These are phyloP conservation scores for Aldrovandia affinis DNA, from an alignment of 2,797 vertebrate genomes.

Conservation along the genomic window DNA sequence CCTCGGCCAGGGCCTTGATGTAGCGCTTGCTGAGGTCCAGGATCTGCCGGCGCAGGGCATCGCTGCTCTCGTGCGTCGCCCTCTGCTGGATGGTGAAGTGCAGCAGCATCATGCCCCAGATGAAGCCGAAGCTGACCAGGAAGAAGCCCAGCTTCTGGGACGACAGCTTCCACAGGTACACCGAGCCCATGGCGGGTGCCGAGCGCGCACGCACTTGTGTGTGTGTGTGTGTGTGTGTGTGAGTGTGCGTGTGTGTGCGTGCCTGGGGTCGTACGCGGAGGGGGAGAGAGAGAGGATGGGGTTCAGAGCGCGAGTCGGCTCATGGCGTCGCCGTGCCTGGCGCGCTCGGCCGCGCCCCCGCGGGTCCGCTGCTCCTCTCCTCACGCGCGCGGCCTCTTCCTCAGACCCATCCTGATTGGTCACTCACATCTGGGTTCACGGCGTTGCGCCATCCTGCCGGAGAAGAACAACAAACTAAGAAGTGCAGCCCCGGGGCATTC, in stretches of 20 bases:
- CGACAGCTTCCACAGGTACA: slow-evolving; percentile 94
- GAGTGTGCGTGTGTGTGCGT: slow-evolving; percentile 27
- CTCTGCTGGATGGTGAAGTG: slow-evolving; percentile 99
- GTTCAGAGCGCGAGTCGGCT: slow-evolving; percentile 64
- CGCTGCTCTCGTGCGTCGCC: slow-evolving; percentile 92
- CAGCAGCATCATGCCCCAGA: slow-evolving; percentile 99
- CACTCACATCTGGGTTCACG: not conserved
- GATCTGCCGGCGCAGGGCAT: slow-evolving; percentile 94
- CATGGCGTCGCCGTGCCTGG: slow-evolving; percentile 55
- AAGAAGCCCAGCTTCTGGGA: slow-evolving; percentile 99
- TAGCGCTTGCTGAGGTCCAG: slow-evolving; percentile 98
- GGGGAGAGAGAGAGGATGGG: not conserved
- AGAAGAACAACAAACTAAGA: not conserved
- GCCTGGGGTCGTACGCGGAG: slow-evolving; percentile 29
- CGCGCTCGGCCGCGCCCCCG: not conserved
- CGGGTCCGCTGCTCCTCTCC: not conserved
- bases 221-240: not conserved
- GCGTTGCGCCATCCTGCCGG: slow-evolving; percentile 34
- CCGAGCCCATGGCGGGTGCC: slow-evolving; percentile 79
- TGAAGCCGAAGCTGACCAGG: slow-evolving; percentile 97
- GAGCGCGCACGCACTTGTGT: not conserved
- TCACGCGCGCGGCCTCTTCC: slow-evolving; percentile 17
- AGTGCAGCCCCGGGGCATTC: too few species aligned
- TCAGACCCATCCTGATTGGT: slow-evolving; percentile 30
- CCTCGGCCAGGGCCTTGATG: slow-evolving; percentile 95